These are phyloP conservation scores for Papilio machaon DNA, from an alignment of 1,140 invertebrate species.

Conservation along the genomic window DNA sequence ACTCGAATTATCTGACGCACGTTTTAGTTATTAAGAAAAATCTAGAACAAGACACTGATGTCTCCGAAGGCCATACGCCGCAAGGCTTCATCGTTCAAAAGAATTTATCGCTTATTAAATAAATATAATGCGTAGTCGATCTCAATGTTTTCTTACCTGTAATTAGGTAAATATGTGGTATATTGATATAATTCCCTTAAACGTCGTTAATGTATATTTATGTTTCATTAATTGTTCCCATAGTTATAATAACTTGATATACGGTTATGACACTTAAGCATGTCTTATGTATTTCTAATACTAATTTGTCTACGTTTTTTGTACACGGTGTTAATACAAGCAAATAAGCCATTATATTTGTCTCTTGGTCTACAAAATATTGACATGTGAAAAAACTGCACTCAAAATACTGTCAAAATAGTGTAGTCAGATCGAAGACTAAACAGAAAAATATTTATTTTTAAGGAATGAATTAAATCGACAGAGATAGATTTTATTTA, in stretches of 20 bases:
- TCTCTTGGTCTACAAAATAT: background rate
- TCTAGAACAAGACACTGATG: background rate
- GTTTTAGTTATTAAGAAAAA: constrained; percentile 27
- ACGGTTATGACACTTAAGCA: background rate
- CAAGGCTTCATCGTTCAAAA: constrained; percentile 12
- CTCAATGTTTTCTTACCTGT: constrained; percentile 21
- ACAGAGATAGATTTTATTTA: too few relatives aligned
- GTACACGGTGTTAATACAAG: background rate
- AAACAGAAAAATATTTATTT: background rate
- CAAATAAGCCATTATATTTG: background rate
- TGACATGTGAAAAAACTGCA: background rate
- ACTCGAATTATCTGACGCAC: background rate
- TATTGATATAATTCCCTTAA: constrained; percentile 26
- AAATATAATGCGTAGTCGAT: background rate
- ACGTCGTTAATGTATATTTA: constrained; percentile 12
- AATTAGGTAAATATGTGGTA: background rate
- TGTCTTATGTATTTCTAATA: background rate
- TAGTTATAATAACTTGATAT: background rate
- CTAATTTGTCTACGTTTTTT: background rate
- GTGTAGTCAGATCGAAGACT: background rate
- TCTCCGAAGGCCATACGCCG: background rate
- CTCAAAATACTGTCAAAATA: background rate
- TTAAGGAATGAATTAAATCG: background rate
- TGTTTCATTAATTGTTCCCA: background rate
- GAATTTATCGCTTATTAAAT: constrained; percentile 4